Evolutionary conservation across 2,113 vertebrate genomes (phyloP), one percentile per base, ranked within the genome.

Genomic region (Vulpes ferrilata): DNA sequence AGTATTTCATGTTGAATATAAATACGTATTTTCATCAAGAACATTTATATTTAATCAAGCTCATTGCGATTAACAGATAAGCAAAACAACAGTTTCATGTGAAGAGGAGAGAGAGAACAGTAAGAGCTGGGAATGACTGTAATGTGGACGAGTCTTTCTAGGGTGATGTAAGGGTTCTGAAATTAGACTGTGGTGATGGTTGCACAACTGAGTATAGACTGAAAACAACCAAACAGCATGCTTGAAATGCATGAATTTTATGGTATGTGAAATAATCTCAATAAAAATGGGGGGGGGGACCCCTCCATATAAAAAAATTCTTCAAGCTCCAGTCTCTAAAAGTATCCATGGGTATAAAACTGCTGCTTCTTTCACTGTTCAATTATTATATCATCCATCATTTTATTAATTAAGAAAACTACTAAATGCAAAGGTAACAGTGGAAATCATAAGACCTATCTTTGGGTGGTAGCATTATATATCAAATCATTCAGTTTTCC

Each of bases 401-500:
- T 71, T 81, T 62, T 51, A 59, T 57, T 87, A 59, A 78, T 59
- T 73, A 73, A 67, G n/a, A 30, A 13, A 86, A n/a, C 53, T 74
- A 86, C 38, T 48, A 25, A 55, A 48, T 84, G 25, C 67, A 78
- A 96, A 92, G 32, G n/a, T 76, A 94, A 85, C 48, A 71, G 73
- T 5, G 15, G 2, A 81, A 90, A 83, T 16, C 23, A 19, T 17
- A 30, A 60, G 20, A 74, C 13, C 27, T 76, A 74, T 62, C 32
- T 94, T 82, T 22, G 20, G 71, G 67, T 22, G 59, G 19, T 74
- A 53, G 65, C 32, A 59, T 74, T 80, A 67, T 11, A 81, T 7
- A 65, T 60, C 35, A 86, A 95, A 86, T n/a, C 81, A 96, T 65
- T 91, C 67, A 62, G 25, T 93, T 97, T 62, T 91, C 27, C 84